Evolutionary conservation across 2,888 invertebrate genomes (phyloP).

Genomic region (Labia minor): DNA sequence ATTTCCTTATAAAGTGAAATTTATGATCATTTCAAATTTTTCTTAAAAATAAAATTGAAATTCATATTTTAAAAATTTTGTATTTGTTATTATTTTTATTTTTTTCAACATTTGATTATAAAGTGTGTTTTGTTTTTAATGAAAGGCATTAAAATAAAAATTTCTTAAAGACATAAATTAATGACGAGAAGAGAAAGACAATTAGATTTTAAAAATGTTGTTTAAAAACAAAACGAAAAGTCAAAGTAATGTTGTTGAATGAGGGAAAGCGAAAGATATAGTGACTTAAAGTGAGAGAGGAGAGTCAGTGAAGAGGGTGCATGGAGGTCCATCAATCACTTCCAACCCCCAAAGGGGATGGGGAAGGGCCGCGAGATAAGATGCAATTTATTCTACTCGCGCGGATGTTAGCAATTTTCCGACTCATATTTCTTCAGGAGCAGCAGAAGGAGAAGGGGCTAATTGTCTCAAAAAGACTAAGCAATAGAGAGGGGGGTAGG

Average conservation of each 20-base stretch:
- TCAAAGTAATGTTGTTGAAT: constrained; percentile 9
- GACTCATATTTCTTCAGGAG: not conserved
- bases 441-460: not conserved
- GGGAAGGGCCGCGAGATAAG: not conserved
- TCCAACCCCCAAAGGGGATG: constrained; percentile 3
- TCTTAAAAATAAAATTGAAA: no score
- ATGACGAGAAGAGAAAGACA: not conserved
- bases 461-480: constrained; percentile 13
- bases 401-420: constrained; percentile 13
- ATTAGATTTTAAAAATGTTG: not conserved
- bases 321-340: constrained; percentile 14
- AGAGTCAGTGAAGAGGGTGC: not conserved
- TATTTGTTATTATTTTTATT: no score
- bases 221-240: constrained; percentile 14
- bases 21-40: no score
- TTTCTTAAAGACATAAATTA: not conserved
- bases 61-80: no score
- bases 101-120: no score
- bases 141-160: no score
- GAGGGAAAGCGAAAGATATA: constrained; percentile 16
- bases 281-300: not conserved
- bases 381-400: constrained; percentile 8
- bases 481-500: not conserved
- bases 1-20: no score
- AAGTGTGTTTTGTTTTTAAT: no score